phyloP scores from a whole-genome alignment of 2,888 invertebrate genomes.

The Ectemnius lituratus region DNA sequence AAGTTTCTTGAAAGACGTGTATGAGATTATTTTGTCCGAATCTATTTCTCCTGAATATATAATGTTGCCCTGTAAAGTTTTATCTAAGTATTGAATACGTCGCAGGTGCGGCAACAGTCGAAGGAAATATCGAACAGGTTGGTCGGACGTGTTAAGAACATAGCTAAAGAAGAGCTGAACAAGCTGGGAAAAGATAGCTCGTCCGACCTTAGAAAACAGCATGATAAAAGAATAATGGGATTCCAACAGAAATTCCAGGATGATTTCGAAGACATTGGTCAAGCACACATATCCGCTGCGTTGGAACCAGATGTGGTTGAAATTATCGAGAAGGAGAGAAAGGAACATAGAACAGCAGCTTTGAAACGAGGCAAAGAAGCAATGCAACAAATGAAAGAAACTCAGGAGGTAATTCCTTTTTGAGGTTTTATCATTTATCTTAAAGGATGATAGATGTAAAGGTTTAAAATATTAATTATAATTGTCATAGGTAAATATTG shows the following conservation, averaged over 20 bases:
- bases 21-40: not conserved
- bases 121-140: slow-evolving; percentile 81
- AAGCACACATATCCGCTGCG: slow-evolving; percentile 78
- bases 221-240: slow-evolving; percentile 78
- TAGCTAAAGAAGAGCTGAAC: slow-evolving; percentile 79
- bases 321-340: slow-evolving; percentile 61
- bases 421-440: not conserved
- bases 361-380: slow-evolving; percentile 77
- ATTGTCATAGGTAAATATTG: slow-evolving; percentile 56
- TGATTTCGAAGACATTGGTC: slow-evolving; percentile 79
- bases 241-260: slow-evolving; percentile 80
- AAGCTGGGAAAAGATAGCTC: slow-evolving; percentile 79
- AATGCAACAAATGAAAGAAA: slow-evolving; percentile 67
- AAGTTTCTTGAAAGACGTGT: not conserved
- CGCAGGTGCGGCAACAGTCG: slow-evolving; percentile 82
- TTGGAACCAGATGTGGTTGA: slow-evolving; percentile 74
- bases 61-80: not conserved
- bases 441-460: not conserved
- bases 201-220: slow-evolving; percentile 79
- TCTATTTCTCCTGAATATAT: not conserved
- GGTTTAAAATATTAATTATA: slow-evolving; percentile 22
- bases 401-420: slow-evolving; percentile 62
- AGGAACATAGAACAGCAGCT: slow-evolving; percentile 70
- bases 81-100: not conserved
- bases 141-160: slow-evolving; percentile 79